phyloP scores from a whole-genome alignment of 1,140 invertebrate species.

The Heliconius himera region DNA sequence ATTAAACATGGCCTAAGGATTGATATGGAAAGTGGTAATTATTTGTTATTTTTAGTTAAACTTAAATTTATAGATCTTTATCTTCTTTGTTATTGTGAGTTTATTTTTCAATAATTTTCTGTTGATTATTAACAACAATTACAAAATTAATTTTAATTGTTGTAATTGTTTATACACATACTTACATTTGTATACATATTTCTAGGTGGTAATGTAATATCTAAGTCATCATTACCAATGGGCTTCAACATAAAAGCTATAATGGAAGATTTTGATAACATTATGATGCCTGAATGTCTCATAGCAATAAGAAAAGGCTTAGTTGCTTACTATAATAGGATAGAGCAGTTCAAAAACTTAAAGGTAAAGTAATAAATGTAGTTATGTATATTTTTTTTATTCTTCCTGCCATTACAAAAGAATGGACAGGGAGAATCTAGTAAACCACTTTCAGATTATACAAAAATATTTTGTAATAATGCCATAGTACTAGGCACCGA shows the following conservation, averaged over 20 bases:
- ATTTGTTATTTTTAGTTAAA: no score
- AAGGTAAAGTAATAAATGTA: constrained; percentile 50
- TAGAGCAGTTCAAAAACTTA: constrained; percentile 61
- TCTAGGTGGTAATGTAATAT: constrained; percentile 55
- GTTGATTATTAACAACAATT: no score
- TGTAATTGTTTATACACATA: no score
- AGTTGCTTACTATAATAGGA: constrained; percentile 65
- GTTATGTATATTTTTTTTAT: neutral
- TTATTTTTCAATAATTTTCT: neutral
- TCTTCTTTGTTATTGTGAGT: no score
- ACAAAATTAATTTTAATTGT: no score
- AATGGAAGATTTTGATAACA: constrained; percentile 59
- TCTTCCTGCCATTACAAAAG: neutral
- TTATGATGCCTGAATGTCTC: constrained; percentile 63
- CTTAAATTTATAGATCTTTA: no score
- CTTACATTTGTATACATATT: neutral
- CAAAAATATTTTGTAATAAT: no score
- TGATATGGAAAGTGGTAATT: constrained; percentile 56
- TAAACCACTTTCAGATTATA: no score
- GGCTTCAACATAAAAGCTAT: constrained; percentile 65
- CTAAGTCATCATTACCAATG: constrained; percentile 59
- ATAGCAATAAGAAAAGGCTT: constrained; percentile 60
- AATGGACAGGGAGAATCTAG: neutral
- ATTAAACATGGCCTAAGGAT: constrained; percentile 67
- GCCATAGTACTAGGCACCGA: no score